Conservation (phyloP, 2,888 invertebrate genomes). For the Synergus umbraculus region DNA sequence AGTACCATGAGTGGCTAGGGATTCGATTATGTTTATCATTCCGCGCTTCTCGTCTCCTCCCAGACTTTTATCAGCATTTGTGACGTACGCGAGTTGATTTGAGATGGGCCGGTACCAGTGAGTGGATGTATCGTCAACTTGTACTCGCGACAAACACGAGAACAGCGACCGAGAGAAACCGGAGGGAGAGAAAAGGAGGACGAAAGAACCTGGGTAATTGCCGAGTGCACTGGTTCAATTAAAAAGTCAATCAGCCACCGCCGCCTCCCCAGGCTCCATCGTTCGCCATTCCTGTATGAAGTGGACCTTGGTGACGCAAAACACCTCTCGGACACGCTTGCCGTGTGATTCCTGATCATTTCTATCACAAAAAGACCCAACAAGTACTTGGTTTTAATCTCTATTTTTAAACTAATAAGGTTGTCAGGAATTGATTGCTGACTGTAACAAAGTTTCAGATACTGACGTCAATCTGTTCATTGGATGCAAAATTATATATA, state of each 20-base stretch:
- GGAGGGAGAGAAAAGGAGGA: constrained; percentile 49
- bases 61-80: not conserved
- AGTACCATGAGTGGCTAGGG: not conserved
- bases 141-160: constrained; percentile 27
- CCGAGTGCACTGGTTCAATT: constrained; percentile 71
- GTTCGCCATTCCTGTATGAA: constrained; percentile 11
- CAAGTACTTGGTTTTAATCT: not conserved
- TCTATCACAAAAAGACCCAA: constrained; percentile 19
- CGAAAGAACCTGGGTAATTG: constrained; percentile 67
- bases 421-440: constrained; percentile 35
- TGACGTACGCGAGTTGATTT: constrained; percentile 8
- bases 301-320: constrained; percentile 48
- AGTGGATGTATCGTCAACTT: constrained; percentile 9
- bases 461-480: not conserved
- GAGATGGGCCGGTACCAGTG: constrained; percentile 11
- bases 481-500: not conserved
- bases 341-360: constrained; percentile 46
- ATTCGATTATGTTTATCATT: not conserved
- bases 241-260: constrained; percentile 75
- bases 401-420: constrained; percentile 38
- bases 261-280: constrained; percentile 33
- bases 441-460: constrained; percentile 28
- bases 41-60: not conserved
- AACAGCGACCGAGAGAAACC: constrained; percentile 40
- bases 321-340: constrained; percentile 49